Percentiles rank a stretch among this genome's conserved stretches.
These are phyloP conservation scores for Lepidostoma basale DNA, from an alignment of 1,140 invertebrate genomes.

Conservation along the genomic window DNA sequence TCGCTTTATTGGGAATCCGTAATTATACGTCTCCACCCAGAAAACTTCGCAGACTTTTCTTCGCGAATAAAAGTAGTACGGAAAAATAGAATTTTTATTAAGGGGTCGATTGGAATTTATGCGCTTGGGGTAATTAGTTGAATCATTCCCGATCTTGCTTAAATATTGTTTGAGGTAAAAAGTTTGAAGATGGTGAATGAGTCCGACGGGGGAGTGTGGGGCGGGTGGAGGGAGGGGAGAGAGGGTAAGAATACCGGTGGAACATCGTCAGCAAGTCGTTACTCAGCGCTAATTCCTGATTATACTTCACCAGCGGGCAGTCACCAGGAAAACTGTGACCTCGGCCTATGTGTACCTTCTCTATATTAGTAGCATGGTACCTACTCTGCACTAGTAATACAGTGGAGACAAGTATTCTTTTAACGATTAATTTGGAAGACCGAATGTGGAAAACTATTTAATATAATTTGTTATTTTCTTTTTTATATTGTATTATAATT, in stretches of 20 bases:
- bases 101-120: constrained; percentile 24
- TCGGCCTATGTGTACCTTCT: not conserved
- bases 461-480: too few species aligned
- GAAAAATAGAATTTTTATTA: not conserved
- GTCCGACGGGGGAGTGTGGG: not conserved
- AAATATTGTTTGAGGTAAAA: constrained; percentile 41
- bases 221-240: not conserved
- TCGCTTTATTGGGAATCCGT: constrained; percentile 29
- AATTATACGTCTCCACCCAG: constrained; percentile 15
- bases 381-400: too few species aligned
- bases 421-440: too few species aligned
- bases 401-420: too few species aligned
- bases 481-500: too few species aligned
- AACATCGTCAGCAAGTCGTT: constrained; percentile 44
- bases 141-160: constrained; percentile 34
- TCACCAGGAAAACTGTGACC: constrained; percentile 43
- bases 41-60: constrained; percentile 7
- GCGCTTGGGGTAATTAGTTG: constrained; percentile 8
- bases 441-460: too few species aligned
- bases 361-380: too few species aligned
- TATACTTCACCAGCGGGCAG: constrained; percentile 38
- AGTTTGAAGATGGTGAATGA: constrained; percentile 38
- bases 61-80: not conserved
- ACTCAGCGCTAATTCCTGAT: constrained; percentile 46
- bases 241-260: constrained; percentile 1